Conservation (phyloP, 2,113 vertebrate genomes). For the Dipodomys stephensi region DNA sequence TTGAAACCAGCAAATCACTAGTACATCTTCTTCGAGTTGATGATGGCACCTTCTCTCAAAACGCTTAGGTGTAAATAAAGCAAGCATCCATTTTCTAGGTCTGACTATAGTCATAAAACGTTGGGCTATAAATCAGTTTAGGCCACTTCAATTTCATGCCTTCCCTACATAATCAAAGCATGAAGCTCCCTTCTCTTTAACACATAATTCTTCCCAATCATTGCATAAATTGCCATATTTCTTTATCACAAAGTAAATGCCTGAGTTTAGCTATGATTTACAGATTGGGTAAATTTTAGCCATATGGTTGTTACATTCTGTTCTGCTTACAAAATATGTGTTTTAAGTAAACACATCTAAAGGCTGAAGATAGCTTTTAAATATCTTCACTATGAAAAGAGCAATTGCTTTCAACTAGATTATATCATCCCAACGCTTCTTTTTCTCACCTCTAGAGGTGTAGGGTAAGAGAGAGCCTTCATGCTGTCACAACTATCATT, state of each 20-base stretch:
- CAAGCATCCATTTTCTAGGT: conserved; percentile 15
- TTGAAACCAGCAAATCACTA: neutral
- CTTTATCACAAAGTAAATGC: conserved; percentile 75
- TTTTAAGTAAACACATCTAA: conserved; percentile 70
- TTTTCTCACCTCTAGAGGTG: neutral
- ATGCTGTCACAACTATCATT: neutral
- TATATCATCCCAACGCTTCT: neutral
- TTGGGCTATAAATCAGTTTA: conserved; percentile 42
- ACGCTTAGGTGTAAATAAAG: conserved; percentile 49
- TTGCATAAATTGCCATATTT: conserved; percentile 78
- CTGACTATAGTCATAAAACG: conserved; percentile 11
- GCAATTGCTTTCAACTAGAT: conserved; percentile 39
- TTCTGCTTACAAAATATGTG: conserved; percentile 57
- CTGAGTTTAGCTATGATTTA: conserved; percentile 72
- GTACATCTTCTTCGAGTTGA: conserved; percentile 3
- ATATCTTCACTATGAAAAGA: neutral
- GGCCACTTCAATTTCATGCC: conserved; percentile 75
- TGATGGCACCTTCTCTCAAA: conserved; percentile 32
- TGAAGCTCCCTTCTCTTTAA: conserved; percentile 73
- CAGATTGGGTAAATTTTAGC: conserved; percentile 58
- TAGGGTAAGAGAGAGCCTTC: neutral
- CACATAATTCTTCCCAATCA: conserved; percentile 81
- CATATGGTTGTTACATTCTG: conserved; percentile 54
- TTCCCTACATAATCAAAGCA: conserved; percentile 80
- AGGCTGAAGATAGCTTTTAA: conserved; percentile 45